Base-by-base conservation (phyloP, 2,888 invertebrate species). In the Mimachlamys varia region DNA sequence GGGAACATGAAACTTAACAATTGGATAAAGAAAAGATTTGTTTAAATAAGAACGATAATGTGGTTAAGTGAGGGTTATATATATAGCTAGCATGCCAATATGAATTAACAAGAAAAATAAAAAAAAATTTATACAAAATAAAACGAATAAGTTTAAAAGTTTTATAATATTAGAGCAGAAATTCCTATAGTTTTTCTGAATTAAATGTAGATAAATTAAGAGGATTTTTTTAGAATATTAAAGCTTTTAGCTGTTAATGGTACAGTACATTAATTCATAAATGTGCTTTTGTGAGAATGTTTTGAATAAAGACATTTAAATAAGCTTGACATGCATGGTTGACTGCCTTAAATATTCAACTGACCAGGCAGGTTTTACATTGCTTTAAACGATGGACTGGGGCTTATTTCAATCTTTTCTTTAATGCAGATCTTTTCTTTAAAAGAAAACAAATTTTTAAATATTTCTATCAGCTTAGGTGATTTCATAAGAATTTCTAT, bases 11-110 rank as follows among this genome's bases (percentile, higher is more conserved):
- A 76, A 44, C 7, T 76, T 33, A 13, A 17, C 22, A 0, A 76
- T 76, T 76, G 76, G 33, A 76, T 76, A 76, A 76, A 76, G 33
- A 27, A 76, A 76, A 33, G 76, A 76, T 76, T 76, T 76, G 76
- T 76, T n/a, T 62, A 10, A 10, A 15, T 12, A 76, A 76, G 12
- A 76, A 76, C 22, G 33, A 10, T 76, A 12, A 27, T 7, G 17
- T 76, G 22, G 27, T 33, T 0, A 33, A 76, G 10, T 76, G 13
- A 33, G 27, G 7, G 33, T n/a, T n/a, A n/a, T n/a, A n/a, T n/a
- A n/a, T n/a, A n/a, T 33, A 33, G 76, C 0, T 76, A 27, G 2
- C 27, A 15, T 76, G 33, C 33, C 3, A 15, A 13, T 13, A 76
- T 76, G 5, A 33, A 76, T 76, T 13, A 27, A 62, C 10, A 62